These are phyloP conservation scores for Aspiorhynchus laticeps DNA, from an alignment of 2,113 vertebrate species.

Conservation along the genomic window DNA sequence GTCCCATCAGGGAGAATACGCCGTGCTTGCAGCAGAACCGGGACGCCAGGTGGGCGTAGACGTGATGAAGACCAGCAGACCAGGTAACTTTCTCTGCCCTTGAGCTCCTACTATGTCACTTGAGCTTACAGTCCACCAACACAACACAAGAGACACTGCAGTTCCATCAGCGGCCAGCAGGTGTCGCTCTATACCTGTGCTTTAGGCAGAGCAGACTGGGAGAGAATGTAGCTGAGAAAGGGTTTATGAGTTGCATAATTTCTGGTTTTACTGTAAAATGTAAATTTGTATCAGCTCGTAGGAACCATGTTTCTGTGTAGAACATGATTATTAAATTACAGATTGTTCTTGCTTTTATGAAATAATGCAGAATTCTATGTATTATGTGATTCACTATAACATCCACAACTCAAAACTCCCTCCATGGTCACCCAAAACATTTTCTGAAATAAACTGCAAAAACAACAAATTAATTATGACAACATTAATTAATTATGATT, in stretches of 20 bases:
- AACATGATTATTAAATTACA: neutral
- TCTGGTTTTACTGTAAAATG: neutral
- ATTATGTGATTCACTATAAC: neutral
- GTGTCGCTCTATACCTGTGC: slow-evolving; percentile 55
- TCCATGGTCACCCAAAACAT: neutral
- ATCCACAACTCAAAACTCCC: neutral
- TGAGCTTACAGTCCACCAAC: neutral
- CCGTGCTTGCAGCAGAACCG: slow-evolving; percentile 90
- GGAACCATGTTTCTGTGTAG: neutral
- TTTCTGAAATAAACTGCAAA: neutral
- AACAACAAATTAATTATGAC: neutral
- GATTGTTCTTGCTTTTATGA: neutral
- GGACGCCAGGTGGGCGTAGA: slow-evolving; percentile 89
- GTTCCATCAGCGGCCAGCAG: slow-evolving; percentile 56
- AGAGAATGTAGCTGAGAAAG: neutral
- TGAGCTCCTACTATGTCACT: neutral
- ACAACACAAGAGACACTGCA: neutral
- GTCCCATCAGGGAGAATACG: slow-evolving; percentile 94
- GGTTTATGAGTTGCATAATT: neutral
- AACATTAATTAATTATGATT: too few relatives aligned
- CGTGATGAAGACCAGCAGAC: slow-evolving; percentile 90
- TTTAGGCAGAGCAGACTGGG: neutral
- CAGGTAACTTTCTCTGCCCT: slow-evolving; percentile 71
- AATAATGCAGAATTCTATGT: neutral
- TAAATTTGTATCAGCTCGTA: neutral